These are phyloP conservation scores for Campaea margaritaria DNA, from an alignment of 2,888 invertebrate species.

Conservation along the genomic window DNA sequence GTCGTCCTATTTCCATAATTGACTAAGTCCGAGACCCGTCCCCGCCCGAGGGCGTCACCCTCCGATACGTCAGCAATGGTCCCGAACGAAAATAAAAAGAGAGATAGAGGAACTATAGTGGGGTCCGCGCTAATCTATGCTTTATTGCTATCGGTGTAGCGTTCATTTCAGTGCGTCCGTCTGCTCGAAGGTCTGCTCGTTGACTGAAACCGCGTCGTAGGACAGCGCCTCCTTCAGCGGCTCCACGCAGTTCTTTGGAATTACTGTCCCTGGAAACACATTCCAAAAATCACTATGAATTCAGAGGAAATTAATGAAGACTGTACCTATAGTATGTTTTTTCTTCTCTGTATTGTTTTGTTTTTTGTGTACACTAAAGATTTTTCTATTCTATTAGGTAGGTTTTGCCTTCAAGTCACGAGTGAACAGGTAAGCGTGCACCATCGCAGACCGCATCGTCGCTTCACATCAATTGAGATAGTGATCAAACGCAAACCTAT, in stretches of 20 bases:
- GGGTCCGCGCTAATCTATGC: slow-evolving; percentile 42
- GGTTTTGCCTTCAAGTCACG: no score
- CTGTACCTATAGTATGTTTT: no score
- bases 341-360: no score
- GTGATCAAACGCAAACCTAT: no score
- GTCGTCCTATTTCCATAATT: slow-evolving; percentile 42
- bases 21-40: slow-evolving; percentile 43
- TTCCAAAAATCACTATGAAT: no score
- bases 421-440: no score
- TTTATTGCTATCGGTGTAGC: slow-evolving; percentile 28
- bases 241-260: slow-evolving; percentile 95
- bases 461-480: no score
- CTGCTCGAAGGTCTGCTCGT: slow-evolving; percentile 87
- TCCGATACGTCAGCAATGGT: slow-evolving; percentile 29
- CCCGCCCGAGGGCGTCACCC: slow-evolving; percentile 12
- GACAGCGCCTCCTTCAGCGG: slow-evolving; percentile 91
- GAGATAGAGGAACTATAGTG: slow-evolving; percentile 54
- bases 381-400: no score
- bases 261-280: slow-evolving; percentile 86
- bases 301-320: no score
- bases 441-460: no score
- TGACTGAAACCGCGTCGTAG: slow-evolving; percentile 92
- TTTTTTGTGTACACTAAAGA: no score
- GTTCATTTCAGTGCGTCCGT: slow-evolving; percentile 67
- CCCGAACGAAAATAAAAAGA: slow-evolving; percentile 43